Conservation (phyloP, 2,113 vertebrate genomes). For the Sylvia atricapilla region DNA sequence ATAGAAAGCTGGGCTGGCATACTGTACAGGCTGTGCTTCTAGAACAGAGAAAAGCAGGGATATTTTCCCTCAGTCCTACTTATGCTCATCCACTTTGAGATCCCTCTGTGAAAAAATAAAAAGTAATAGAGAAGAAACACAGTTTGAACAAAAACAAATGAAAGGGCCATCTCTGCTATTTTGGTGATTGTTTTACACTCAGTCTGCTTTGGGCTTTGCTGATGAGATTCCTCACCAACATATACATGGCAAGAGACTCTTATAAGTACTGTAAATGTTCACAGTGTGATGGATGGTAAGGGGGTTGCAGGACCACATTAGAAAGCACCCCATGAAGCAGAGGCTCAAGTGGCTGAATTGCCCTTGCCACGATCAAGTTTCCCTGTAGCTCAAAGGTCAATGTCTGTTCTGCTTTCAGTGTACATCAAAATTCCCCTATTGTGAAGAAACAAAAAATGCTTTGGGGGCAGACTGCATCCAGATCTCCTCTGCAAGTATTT, state of each 20-base stretch:
- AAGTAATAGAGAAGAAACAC: background rate
- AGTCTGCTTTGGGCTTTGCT: background rate
- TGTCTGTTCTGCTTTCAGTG: background rate
- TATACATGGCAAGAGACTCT: background rate
- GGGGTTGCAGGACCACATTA: background rate
- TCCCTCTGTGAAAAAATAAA: background rate
- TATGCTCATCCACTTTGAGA: background rate
- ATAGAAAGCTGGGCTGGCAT: background rate
- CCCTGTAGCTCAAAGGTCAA: background rate
- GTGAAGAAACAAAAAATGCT: background rate
- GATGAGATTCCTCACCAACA: background rate
- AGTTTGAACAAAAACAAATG: background rate
- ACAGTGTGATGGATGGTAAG: background rate
- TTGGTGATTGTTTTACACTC: background rate
- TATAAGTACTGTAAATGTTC: background rate
- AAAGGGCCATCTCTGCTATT: background rate
- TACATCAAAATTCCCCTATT: background rate
- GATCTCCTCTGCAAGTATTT: background rate
- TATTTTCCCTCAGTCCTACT: background rate
- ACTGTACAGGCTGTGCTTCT: background rate
- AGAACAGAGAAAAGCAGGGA: background rate
- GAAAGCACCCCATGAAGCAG: background rate
- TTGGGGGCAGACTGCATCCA: background rate
- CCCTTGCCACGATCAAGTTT: background rate
- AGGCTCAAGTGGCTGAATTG: background rate